A percentile compares a stretch with the other conserved stretches of the same genome.
phyloP scores from a whole-genome alignment of 2,797 vertebrate species.

The Gambelia wislizenii region DNA sequence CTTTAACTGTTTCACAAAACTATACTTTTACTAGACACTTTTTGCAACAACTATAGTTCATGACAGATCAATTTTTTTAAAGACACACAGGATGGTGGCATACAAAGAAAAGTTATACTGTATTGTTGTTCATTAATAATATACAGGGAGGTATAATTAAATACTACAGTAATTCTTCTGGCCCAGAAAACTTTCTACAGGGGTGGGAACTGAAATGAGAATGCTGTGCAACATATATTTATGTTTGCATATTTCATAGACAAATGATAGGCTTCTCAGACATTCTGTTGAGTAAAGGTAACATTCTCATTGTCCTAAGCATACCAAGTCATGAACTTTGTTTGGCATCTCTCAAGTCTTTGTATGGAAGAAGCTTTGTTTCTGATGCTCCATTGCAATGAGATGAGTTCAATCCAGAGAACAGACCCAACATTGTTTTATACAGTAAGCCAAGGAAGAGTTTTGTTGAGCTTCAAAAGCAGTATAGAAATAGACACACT shows the following conservation, averaged over 20 bases:
- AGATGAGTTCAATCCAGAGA: background rate
- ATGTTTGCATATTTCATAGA: background rate
- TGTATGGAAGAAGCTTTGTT: background rate
- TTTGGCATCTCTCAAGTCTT: background rate
- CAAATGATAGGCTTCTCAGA: background rate
- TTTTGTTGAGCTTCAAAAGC: too few species aligned
- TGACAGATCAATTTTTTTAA: background rate
- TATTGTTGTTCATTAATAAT: background rate
- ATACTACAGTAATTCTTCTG: background rate
- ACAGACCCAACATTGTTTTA: background rate
- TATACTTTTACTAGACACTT: slow-evolving; percentile 19
- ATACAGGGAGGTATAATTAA: background rate
- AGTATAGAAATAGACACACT: background rate
- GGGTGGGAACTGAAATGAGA: background rate
- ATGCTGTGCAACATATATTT: background rate
- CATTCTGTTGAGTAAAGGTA: background rate
- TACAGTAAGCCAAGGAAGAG: background rate
- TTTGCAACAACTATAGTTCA: background rate
- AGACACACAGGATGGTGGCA: background rate
- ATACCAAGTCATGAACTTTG: background rate
- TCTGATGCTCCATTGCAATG: background rate
- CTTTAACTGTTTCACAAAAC: background rate
- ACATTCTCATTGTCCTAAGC: background rate
- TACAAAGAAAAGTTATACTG: background rate
- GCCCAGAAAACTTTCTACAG: background rate